These are phyloP conservation scores for Tetrao urogallus DNA, from an alignment of 2,113 vertebrate species.

Conservation along the genomic window DNA sequence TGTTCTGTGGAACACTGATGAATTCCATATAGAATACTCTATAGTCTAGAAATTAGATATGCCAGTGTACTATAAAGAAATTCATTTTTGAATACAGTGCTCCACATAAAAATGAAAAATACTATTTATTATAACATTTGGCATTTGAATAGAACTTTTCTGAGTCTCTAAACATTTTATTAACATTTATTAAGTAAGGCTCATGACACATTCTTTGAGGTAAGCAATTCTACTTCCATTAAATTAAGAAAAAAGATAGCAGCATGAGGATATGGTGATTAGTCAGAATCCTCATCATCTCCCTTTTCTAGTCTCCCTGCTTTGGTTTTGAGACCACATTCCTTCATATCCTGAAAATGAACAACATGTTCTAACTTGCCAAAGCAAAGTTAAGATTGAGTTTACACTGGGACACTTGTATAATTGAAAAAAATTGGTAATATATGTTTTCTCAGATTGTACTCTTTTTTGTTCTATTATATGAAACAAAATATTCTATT, in stretches of 20 bases:
- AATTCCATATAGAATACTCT: constrained; percentile 8
- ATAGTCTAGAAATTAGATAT: constrained; percentile 37
- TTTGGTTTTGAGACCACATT: background rate
- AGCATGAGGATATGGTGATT: background rate
- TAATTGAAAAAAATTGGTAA: background rate
- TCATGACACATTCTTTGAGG: background rate
- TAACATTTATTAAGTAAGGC: constrained; percentile 17
- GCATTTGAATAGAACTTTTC: constrained; percentile 19
- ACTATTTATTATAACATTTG: constrained; percentile 42
- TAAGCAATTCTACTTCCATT: background rate
- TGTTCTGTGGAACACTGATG: constrained; percentile 6
- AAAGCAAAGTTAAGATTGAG: background rate
- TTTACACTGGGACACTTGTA: background rate
- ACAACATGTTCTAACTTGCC: background rate
- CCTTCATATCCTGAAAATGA: background rate
- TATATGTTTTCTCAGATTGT: background rate
- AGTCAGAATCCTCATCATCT: background rate
- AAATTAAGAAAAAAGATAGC: background rate
- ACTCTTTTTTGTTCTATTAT: background rate
- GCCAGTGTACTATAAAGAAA: background rate
- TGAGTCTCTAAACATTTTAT: constrained; percentile 11
- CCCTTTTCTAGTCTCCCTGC: background rate
- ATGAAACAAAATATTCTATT: background rate
- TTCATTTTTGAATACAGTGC: constrained; percentile 23
- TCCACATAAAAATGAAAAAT: constrained; percentile 10